Evolutionary conservation across 2,113 vertebrate species (phyloP).

Genomic region (Plestiodon gilberti): DNA sequence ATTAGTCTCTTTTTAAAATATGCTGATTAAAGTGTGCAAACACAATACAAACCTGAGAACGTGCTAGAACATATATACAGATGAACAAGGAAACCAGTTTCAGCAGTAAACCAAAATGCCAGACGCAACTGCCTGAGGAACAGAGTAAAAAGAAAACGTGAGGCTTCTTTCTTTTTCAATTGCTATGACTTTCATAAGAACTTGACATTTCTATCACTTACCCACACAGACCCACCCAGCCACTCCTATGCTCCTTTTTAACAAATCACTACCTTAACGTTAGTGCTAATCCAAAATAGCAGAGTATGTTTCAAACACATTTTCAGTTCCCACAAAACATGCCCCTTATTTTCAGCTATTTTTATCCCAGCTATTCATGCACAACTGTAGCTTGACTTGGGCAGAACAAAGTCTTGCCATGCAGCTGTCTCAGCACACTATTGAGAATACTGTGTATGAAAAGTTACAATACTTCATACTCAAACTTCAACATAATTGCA

Average conservation of each 20-base stretch:
- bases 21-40: not conserved
- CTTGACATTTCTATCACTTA: not conserved
- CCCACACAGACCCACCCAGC: not conserved
- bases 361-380: not conserved
- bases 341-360: not conserved
- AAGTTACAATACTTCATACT: not conserved
- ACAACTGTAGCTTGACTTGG: not conserved
- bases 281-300: not conserved
- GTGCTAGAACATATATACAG: conserved; percentile 91
- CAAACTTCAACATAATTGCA: not conserved
- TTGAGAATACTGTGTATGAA: not conserved
- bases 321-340: not conserved
- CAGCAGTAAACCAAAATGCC: conserved; percentile 88
- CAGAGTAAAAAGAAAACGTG: conserved; percentile 44
- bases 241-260: not conserved
- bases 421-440: not conserved
- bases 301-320: not conserved
- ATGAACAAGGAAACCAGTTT: conserved; percentile 87
- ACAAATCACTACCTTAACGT: not conserved
- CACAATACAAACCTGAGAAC: conserved; percentile 87
- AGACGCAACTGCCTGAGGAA: conserved; percentile 85
- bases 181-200: too few relatives aligned
- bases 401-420: not conserved
- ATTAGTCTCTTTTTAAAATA: not conserved
- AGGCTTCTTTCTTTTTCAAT: conserved; percentile 36